A percentile compares a stretch with the other conserved stretches of the same genome.
Evolutionary conservation across 1,140 invertebrate genomes (phyloP).

Genomic region (Diorhabda sublineata): DNA sequence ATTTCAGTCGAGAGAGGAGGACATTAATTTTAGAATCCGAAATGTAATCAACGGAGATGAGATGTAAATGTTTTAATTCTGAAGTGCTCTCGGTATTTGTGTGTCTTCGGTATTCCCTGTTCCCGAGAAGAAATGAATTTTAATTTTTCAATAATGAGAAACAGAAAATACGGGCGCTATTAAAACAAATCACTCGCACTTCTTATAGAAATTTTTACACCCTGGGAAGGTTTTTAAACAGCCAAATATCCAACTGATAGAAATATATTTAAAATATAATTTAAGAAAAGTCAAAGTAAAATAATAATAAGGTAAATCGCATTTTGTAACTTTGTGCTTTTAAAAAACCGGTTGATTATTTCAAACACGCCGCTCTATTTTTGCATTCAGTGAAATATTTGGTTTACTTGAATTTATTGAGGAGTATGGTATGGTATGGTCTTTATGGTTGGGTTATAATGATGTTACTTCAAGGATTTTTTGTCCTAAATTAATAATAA

Average conservation of each 20-base stretch:
- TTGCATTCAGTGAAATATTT: too few relatives aligned
- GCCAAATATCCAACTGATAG: not conserved
- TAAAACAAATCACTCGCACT: not conserved
- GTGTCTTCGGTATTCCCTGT: constrained; percentile 22
- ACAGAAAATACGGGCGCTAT: not conserved
- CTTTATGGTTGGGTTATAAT: too few relatives aligned
- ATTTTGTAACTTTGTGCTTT: not conserved
- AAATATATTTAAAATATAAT: not conserved
- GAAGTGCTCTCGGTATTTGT: constrained; percentile 32
- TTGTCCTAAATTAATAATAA: too few relatives aligned
- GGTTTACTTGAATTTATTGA: too few relatives aligned
- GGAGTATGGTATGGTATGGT: too few relatives aligned
- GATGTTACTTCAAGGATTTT: too few relatives aligned
- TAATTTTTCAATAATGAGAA: not conserved
- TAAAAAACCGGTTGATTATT: too few relatives aligned
- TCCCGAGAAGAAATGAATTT: not conserved
- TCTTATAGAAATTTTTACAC: too few relatives aligned
- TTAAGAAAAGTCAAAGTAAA: not conserved
- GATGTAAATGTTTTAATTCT: constrained; percentile 44
- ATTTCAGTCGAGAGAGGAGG: constrained; percentile 33
- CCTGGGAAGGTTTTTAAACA: not conserved
- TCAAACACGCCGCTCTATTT: too few relatives aligned
- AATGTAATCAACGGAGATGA: constrained; percentile 42
- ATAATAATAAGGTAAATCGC: not conserved
- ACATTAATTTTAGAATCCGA: constrained; percentile 45